phyloP scores from a whole-genome alignment of 1,140 invertebrate species.

The Meloidogyne floridensis region DNA sequence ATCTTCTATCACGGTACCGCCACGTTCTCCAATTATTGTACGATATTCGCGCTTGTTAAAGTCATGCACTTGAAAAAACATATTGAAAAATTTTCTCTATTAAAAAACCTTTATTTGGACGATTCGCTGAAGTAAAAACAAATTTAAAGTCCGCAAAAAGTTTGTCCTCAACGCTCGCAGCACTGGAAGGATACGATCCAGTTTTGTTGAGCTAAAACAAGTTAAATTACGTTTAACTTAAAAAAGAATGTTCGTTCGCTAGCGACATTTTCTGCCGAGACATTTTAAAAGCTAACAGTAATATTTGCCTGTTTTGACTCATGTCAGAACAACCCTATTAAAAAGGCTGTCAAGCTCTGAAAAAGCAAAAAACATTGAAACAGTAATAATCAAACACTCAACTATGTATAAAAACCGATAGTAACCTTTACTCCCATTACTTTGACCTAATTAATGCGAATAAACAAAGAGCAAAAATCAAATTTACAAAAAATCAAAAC shows the following conservation, averaged over 20 bases:
- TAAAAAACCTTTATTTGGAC: conserved; percentile 32
- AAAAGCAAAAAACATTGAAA: conserved; percentile 9
- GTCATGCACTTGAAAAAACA: conserved; percentile 36
- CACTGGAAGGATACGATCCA: neutral
- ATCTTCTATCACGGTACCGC: conserved; percentile 56
- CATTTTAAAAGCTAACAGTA: conserved; percentile 14
- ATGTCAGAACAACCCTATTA: neutral
- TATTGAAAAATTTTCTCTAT: neutral
- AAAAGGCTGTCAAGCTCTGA: conserved; percentile 20
- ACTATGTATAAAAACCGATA: neutral
- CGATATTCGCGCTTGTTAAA: conserved; percentile 60
- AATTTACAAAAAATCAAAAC: neutral
- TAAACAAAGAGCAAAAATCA: no score
- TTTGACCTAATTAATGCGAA: no score
- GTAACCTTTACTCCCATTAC: no score
- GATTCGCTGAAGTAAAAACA: conserved; percentile 57
- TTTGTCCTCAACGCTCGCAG: neutral
- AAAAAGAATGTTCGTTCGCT: conserved; percentile 18
- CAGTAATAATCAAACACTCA: neutral
- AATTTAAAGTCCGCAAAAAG: conserved; percentile 52
- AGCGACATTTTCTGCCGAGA: conserved; percentile 16
- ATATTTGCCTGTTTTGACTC: conserved; percentile 25
- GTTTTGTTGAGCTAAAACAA: neutral
- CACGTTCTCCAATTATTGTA: conserved; percentile 47
- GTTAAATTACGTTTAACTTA: no score